Base-by-base conservation (phyloP, 2,888 invertebrate genomes). In the Diachrysia chrysitis region DNA sequence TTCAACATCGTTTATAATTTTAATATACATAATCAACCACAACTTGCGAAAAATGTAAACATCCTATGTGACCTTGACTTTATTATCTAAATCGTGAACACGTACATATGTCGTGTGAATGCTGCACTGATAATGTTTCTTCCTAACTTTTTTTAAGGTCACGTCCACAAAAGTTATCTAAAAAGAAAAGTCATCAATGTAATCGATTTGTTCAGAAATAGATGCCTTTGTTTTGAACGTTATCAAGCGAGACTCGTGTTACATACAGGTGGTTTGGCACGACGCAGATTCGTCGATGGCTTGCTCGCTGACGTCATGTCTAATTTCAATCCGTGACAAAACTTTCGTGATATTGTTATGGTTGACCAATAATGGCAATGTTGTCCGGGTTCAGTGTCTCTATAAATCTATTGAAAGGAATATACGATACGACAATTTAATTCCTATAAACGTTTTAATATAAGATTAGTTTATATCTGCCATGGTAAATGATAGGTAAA, bases 171-270 rank as follows among this genome's bases (percentile, higher is more conserved):
- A 42, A 42, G 14, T 7, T 6, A 42, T 42, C 42, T n/a, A 42
- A 42, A 42, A 42, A 42, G n/a, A 67, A 78, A 58, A 55, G 25
- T 54, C 4, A 9, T 56, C 23, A 16, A 60, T 58, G 67, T 32
- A 58, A 77, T 73, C 35, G 58, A 61, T 67, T 73, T 16, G 46
- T 67, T 77, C 63, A 77, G 51, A 37, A 51, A 58, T 55, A 63
- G 48, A 58, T 51, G 32, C 51, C 23, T 58, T 51, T 53, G 32
- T 64, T 58, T 74, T 55, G 46, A 63, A 63, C 59, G 62, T 63
- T 74, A 74, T 67, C 77, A 67, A 53, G 53, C 61, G 48, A 72
- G 48, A 58, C 66, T 69, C 46, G 61, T 76, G 67, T 78, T 67
- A 63, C 58, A 61, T 54, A 65, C 64, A 66, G 60, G 48, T 57